Base-by-base conservation (phyloP, 2,113 vertebrate species). In the Callithrix jacchus region DNA sequence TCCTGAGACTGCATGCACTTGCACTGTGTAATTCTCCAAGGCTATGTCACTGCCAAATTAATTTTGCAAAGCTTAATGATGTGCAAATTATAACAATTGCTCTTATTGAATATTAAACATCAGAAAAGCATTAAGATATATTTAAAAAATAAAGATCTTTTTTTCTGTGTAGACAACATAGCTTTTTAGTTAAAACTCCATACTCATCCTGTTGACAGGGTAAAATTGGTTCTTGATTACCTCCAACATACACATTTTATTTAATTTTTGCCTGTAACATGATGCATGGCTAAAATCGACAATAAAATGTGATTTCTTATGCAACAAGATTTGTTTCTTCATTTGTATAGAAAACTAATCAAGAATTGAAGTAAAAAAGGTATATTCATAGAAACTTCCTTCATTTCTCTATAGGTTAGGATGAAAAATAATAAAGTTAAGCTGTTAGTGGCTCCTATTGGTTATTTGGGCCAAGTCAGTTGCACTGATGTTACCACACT, bases 101-200 rank as follows among this genome's bases (percentile, higher is more conserved):
- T 58, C 49, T 86, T 35, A 58, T 0, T 71, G 70, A 54, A 61
- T n/a, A 80, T 56, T 45, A 83, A 83, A 35, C 64, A 81, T 54
- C 93, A 83, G 71, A 4, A 66, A 88, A 83, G 13, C 11, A 49
- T 84, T 64, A 84, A 79, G 86, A 70, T 30, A 80, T 3, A 91
- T 89, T 92, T 54, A 86, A 42, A 77, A 77, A 95, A 49, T 77
- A 76, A 56, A 45, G 56, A 66, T 66, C 35, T 95, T 47, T 91
- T 83, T 80, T 91, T 47, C 85, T 49, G 17, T 30, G 35, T 25
- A 20, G 83, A 30, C 4, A 21, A 40, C 64, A 14, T 16, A 81
- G 66, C 58, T 91, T 74, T 74, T 95, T 37, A 71, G 49, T 71
- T 80, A 85, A 88, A 96, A 71, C 25, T 79, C 54, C 83, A 35